Evolutionary conservation across 1,140 invertebrate genomes (phyloP).

Genomic region (Drosophila kanapiae): DNA sequence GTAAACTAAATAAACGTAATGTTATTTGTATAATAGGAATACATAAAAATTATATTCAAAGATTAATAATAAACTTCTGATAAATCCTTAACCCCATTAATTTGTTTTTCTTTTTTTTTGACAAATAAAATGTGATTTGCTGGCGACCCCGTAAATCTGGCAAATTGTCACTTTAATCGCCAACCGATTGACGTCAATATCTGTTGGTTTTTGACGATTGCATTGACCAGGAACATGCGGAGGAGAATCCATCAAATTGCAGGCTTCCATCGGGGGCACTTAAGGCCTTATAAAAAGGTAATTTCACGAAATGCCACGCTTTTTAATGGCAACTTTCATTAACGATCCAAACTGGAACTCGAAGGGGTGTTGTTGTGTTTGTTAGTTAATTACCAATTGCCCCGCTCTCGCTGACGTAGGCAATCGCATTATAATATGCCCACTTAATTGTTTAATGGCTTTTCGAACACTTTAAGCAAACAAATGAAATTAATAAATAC

Average conservation of each 20-base stretch:
- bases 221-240: constrained; percentile 26
- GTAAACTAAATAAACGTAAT: no score
- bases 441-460: constrained; percentile 80
- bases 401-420: constrained; percentile 26
- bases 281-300: constrained; percentile 45
- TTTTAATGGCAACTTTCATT: constrained; percentile 72
- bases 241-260: constrained; percentile 22
- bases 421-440: constrained; percentile 66
- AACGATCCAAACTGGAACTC: constrained; percentile 45
- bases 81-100: constrained; percentile 8
- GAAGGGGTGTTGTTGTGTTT: constrained; percentile 20
- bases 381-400: constrained; percentile 77
- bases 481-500: constrained; percentile 60
- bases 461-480: constrained; percentile 78
- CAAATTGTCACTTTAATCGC: constrained; percentile 44
- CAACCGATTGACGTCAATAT: constrained; percentile 44
- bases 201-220: constrained; percentile 26
- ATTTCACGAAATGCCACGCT: constrained; percentile 55
- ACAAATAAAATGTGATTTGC: constrained; percentile 10
- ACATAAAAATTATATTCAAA: no score
- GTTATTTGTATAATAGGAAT: background rate
- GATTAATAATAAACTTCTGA: background rate
- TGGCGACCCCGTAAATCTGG: constrained; percentile 46
- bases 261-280: constrained; percentile 15
- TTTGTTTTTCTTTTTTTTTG: background rate